Evolutionary conservation across 2,888 invertebrate genomes (phyloP).

Genomic region (Arrhopalites spinosus): DNA sequence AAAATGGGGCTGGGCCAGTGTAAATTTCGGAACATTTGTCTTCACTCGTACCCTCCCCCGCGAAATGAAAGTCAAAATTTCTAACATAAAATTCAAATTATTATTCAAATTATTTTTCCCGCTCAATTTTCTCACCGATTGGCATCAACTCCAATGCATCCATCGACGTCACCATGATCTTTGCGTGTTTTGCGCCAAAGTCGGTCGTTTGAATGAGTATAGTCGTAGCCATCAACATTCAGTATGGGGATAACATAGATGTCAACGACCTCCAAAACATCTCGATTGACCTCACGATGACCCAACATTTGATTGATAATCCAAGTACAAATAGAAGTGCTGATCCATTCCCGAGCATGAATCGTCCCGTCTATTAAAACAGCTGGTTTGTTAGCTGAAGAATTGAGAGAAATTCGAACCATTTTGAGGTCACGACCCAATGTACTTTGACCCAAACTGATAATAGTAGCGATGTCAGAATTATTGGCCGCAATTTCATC

Average conservation of each 20-base stretch:
- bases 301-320: slow-evolving; percentile 58
- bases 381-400: slow-evolving; percentile 28
- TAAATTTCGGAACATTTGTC: slow-evolving; percentile 67
- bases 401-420: slow-evolving; percentile 37
- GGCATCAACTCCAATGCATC: slow-evolving; percentile 22
- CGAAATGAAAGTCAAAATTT: slow-evolving; percentile 33
- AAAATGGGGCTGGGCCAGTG: slow-evolving; percentile 73
- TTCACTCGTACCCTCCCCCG: slow-evolving; percentile 11
- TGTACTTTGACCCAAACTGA: slow-evolving; percentile 33
- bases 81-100: slow-evolving; percentile 69
- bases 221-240: slow-evolving; percentile 74
- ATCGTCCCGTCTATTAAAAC: slow-evolving; percentile 62
- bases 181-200: slow-evolving; percentile 79
- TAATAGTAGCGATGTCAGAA: slow-evolving; percentile 48
- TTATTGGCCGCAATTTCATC: slow-evolving; percentile 49
- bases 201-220: slow-evolving; percentile 59
- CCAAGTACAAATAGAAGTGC: slow-evolving; percentile 37
- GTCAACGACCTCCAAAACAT: slow-evolving; percentile 62
- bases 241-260: slow-evolving; percentile 74
- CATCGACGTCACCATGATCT: background rate
- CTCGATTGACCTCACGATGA: slow-evolving; percentile 21
- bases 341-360: slow-evolving; percentile 78
- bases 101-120: too few species aligned
- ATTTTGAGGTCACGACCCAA: slow-evolving; percentile 34
- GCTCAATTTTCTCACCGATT: background rate